Conservation (phyloP, 2,113 vertebrate genomes). For the Merops nubicus region DNA sequence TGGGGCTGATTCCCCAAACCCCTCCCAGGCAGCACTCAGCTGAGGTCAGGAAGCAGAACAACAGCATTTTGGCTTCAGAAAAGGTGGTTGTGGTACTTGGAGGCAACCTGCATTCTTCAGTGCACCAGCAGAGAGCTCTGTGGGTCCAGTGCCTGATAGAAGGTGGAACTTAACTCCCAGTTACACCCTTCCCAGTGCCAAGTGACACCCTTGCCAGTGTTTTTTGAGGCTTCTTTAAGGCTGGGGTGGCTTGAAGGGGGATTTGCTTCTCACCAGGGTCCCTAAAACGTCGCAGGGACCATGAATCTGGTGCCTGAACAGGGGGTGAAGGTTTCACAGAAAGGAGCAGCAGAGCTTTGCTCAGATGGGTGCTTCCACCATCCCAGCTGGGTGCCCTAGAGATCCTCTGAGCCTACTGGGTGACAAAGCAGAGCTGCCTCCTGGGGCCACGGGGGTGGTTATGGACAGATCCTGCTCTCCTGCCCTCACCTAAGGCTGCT, state of each 20-base stretch:
- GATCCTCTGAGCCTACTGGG: too few species aligned
- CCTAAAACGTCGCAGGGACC: not conserved
- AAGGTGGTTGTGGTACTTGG: not conserved
- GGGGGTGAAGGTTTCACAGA: not conserved
- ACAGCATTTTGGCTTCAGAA: not conserved
- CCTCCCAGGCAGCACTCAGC: not conserved
- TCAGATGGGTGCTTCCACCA: not conserved
- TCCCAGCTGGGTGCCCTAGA: too few species aligned
- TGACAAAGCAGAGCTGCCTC: too few species aligned
- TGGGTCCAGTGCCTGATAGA: not conserved
- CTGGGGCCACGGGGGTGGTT: not conserved
- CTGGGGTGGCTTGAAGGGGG: not conserved
- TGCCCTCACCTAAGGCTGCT: conserved; percentile 13
- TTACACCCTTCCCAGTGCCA: not conserved
- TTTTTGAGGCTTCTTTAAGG: not conserved
- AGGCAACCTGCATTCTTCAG: not conserved
- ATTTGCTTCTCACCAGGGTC: not conserved
- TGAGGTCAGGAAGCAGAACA: rapidly evolving
- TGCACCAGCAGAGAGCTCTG: not conserved
- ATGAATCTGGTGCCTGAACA: not conserved
- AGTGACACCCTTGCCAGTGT: not conserved
- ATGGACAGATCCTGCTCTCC: not conserved
- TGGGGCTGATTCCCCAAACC: too few species aligned
- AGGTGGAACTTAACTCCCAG: not conserved
- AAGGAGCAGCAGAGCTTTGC: not conserved